Conservation (phyloP, 2,888 invertebrate genomes). For the Acleris sparsana region DNA sequence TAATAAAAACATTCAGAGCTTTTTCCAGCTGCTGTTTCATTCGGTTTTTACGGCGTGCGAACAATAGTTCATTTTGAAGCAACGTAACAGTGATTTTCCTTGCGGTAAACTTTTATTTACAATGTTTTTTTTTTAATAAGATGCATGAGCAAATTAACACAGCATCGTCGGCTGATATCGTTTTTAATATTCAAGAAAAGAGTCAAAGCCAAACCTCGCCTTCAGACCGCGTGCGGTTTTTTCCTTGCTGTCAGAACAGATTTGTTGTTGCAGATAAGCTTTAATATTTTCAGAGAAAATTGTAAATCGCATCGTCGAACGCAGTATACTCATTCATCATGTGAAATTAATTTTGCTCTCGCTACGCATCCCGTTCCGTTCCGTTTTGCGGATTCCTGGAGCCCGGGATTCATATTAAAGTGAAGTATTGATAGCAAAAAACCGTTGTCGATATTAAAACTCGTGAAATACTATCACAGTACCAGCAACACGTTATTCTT, state of each 20-base stretch:
- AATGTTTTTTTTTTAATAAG: conserved; percentile 1
- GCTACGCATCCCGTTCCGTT: conserved; percentile 59
- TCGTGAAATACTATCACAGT: conserved; percentile 39
- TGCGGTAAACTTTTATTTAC: background rate
- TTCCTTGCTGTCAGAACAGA: conserved; percentile 44
- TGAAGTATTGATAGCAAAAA: conserved; percentile 60
- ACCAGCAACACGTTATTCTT: conserved; percentile 10
- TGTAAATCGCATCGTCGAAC: conserved; percentile 69
- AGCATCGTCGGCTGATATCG: conserved; percentile 3
- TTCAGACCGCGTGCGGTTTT: conserved; percentile 23
- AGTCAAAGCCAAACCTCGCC: conserved; percentile 17
- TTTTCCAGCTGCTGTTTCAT: conserved; percentile 20
- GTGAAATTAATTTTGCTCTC: conserved; percentile 74
- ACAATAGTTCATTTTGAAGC: conserved; percentile 1
- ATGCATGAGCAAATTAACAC: conserved; percentile 10
- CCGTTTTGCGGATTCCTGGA: conserved; percentile 71
- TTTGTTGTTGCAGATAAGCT: conserved; percentile 50
- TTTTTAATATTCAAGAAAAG: conserved; percentile 23
- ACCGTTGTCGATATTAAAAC: conserved; percentile 62
- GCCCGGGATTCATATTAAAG: conserved; percentile 62
- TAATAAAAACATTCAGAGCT: conserved; percentile 27
- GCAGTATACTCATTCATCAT: conserved; percentile 80
- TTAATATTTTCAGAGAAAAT: conserved; percentile 60
- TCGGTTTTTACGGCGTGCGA: conserved; percentile 16
- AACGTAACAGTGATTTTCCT: background rate